phyloP scores from a whole-genome alignment of 2,888 invertebrate species.

The Lymantria dispar region DNA sequence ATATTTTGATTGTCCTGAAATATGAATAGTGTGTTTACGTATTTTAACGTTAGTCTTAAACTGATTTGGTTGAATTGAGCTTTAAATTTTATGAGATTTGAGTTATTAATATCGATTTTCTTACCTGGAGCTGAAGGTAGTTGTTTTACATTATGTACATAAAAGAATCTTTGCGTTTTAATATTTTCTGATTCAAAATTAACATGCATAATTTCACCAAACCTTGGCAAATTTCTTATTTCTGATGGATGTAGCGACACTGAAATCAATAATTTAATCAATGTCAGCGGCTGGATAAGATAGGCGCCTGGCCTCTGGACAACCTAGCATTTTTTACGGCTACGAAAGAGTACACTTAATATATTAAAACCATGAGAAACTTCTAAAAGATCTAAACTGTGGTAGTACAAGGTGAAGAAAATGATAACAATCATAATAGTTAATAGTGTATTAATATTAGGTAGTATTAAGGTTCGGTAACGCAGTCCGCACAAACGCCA shows the following conservation, averaged over 20 bases:
- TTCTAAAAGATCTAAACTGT: too few relatives aligned
- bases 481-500: too few relatives aligned
- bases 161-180: conserved; percentile 58
- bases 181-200: conserved; percentile 54
- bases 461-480: too few relatives aligned
- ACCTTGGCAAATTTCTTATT: conserved; percentile 51
- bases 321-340: too few relatives aligned
- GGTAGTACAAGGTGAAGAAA: too few relatives aligned
- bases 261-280: conserved; percentile 28
- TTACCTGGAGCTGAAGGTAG: conserved; percentile 64
- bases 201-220: conserved; percentile 63
- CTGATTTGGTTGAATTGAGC: too few relatives aligned
- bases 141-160: conserved; percentile 60
- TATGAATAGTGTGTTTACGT: not conserved
- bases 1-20: conserved; percentile 63
- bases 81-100: not conserved
- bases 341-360: too few relatives aligned
- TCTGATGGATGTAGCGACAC: conserved; percentile 58
- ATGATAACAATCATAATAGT: too few relatives aligned
- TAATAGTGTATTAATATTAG: too few relatives aligned
- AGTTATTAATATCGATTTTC: conserved; percentile 15
- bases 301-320: too few relatives aligned
- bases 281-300: not conserved
- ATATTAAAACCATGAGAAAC: too few relatives aligned
- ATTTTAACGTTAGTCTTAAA: too few relatives aligned